Evolutionary conservation across 2,113 vertebrate species (phyloP).

Genomic region (Nannobrachium achirus): DNA sequence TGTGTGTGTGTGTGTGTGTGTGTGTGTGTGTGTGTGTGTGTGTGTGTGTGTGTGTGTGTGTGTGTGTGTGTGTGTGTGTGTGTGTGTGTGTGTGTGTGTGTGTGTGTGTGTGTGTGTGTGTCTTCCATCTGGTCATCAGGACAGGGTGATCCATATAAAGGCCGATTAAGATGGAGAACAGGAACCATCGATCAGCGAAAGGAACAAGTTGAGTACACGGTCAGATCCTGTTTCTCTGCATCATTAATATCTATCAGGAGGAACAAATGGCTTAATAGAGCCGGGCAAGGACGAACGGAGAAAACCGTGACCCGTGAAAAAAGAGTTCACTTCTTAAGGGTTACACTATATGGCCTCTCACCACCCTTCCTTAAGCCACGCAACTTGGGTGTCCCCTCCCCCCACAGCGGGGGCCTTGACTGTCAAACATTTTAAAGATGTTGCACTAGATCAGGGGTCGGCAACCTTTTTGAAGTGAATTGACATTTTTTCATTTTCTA

Average conservation of each 20-base stretch:
- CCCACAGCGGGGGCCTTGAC: no score
- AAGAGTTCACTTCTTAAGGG: constrained; percentile 34
- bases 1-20: not conserved
- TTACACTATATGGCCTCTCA: constrained; percentile 24
- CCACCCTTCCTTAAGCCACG: not conserved
- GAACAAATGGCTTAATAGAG: constrained; percentile 3
- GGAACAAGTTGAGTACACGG: constrained; percentile 18
- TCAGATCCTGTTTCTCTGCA: constrained; percentile 42
- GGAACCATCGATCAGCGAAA: constrained; percentile 44
- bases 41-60: not conserved
- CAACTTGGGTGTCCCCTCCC: no score
- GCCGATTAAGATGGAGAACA: constrained; percentile 60
- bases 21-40: not conserved
- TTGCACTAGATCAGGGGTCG: no score
- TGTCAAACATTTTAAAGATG: no score
- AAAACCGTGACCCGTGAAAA: constrained; percentile 4
- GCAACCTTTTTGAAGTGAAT: no score
- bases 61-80: not conserved
- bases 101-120: not conserved
- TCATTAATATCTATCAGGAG: constrained; percentile 59
- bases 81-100: constrained; percentile 10
- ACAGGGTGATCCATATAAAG: constrained; percentile 5
- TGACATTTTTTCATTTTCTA: no score
- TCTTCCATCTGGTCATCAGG: constrained; percentile 33
- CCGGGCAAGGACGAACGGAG: constrained; percentile 40